phyloP scores from a whole-genome alignment of 1,140 invertebrate species.

The Orchestia grillus region DNA sequence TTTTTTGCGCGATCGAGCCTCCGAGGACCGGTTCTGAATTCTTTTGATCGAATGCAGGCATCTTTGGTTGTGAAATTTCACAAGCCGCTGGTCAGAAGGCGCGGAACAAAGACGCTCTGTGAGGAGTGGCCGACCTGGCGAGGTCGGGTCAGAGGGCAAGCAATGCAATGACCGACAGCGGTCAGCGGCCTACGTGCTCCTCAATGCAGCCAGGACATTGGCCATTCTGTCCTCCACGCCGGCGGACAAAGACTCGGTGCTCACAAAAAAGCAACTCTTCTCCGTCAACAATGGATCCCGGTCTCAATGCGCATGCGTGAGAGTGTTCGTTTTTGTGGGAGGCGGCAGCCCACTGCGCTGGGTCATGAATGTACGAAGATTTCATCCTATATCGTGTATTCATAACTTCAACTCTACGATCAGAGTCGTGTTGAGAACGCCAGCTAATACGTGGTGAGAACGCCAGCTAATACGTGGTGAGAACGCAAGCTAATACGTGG shows the following conservation, averaged over 20 bases:
- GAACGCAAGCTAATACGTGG: no score
- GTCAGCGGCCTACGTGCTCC: conserved; percentile 4
- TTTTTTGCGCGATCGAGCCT: conserved; percentile 11
- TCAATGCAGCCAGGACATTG: conserved; percentile 10
- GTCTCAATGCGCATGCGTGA: background rate
- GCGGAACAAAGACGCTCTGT: background rate
- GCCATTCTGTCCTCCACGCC: background rate
- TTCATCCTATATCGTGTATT: no score
- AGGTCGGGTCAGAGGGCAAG: conserved; percentile 46
- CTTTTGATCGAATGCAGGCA: conserved; percentile 14
- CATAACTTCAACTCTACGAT: no score
- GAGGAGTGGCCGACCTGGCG: background rate
- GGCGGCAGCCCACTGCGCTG: background rate
- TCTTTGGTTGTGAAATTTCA: conserved; percentile 33
- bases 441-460: no score
- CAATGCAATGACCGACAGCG: conserved; percentile 37
- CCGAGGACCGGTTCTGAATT: background rate
- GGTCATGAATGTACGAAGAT: background rate
- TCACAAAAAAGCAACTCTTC: background rate
- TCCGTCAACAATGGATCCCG: background rate
- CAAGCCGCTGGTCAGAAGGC: background rate
- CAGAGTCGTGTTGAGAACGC: no score
- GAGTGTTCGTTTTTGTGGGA: background rate
- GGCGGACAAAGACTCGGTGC: background rate
- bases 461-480: no score